Percentiles rank a stretch among this genome's conserved stretches.
Evolutionary conservation across 2,113 vertebrate species (phyloP).

Genomic region (Leucoraja erinaceus): DNA sequence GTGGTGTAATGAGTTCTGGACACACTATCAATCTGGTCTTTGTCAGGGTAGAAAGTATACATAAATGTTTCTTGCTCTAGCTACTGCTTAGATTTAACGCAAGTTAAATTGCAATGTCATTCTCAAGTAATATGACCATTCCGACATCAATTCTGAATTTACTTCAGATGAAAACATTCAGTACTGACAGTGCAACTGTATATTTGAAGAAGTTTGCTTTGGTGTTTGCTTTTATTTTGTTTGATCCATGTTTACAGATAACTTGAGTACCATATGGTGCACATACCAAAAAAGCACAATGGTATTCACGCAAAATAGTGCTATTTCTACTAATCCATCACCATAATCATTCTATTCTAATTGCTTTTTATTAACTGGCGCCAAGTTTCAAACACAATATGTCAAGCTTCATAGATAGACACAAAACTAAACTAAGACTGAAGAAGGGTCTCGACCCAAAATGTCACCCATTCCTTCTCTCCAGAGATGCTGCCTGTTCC

Average conservation of each 20-base stretch:
- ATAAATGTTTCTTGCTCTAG: background rate
- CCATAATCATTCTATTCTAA: background rate
- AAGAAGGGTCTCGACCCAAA: no score
- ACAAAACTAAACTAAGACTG: no score
- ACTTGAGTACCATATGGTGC: background rate
- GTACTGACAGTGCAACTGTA: background rate
- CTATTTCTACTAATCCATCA: background rate
- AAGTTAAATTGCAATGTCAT: background rate
- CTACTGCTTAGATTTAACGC: background rate
- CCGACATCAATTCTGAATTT: background rate
- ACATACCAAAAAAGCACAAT: no score
- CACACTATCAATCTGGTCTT: background rate
- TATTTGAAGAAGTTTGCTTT: background rate
- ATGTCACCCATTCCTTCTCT: no score
- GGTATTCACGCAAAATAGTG: background rate
- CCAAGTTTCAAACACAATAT: background rate
- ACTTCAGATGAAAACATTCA: background rate
- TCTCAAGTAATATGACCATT: background rate
- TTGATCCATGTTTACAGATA: background rate
- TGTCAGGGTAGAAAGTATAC: background rate
- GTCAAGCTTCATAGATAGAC: no score
- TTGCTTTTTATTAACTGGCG: background rate
- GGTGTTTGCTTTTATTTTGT: background rate
- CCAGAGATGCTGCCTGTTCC: no score
- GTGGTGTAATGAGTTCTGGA: background rate